phyloP scores from a whole-genome alignment of 92 coral and sea anemone genomes.

The Siderastrea siderea region DNA sequence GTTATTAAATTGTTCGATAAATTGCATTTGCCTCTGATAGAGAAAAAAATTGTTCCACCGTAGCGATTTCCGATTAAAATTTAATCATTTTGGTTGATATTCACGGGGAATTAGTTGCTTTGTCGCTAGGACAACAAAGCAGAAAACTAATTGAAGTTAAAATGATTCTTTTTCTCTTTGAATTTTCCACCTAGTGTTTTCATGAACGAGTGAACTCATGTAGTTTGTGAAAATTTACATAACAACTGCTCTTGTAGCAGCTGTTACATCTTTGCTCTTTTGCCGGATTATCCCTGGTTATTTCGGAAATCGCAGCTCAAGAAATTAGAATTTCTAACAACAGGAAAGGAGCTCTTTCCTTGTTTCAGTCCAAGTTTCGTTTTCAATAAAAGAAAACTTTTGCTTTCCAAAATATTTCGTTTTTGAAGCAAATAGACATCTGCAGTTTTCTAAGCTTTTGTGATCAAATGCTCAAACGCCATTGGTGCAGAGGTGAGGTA shows the following conservation, averaged over 20 bases:
- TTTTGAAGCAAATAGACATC: conserved; percentile 34
- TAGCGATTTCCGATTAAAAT: too few relatives aligned
- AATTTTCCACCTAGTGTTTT: not conserved
- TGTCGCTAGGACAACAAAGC: not conserved
- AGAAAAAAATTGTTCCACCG: too few relatives aligned
- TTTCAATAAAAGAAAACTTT: not conserved
- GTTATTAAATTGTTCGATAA: too few relatives aligned
- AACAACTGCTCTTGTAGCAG: conserved; percentile 19
- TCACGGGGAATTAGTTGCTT: too few relatives aligned
- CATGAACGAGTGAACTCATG: not conserved
- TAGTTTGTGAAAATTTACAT: conserved; percentile 27
- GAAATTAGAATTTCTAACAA: not conserved
- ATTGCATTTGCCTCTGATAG: too few relatives aligned
- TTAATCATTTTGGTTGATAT: too few relatives aligned
- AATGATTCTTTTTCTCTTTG: not conserved
- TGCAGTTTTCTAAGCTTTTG: conserved; percentile 23
- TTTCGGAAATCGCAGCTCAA: not conserved
- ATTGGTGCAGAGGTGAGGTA: conserved; percentile 27
- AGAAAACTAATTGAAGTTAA: not conserved
- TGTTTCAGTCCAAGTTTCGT: not conserved
- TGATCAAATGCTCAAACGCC: conserved; percentile 50
- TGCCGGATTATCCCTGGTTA: not conserved
- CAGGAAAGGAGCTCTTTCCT: not conserved
- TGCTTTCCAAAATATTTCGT: not conserved
- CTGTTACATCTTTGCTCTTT: conserved; percentile 22